These are phyloP conservation scores for Morphnarchus princeps DNA, from an alignment of 2,113 vertebrate species.

Conservation along the genomic window DNA sequence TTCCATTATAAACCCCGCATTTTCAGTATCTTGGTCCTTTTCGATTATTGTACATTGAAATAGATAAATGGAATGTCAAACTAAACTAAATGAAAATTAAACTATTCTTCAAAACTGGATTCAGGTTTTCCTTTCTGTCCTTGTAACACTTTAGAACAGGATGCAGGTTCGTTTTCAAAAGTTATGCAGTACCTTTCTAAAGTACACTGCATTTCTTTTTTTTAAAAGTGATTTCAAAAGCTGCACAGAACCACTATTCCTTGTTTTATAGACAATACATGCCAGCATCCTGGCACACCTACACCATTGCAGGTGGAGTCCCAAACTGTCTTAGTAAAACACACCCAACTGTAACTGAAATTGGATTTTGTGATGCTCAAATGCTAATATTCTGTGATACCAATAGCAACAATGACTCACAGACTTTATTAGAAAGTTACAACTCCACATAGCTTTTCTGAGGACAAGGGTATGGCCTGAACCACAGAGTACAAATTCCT, in stretches of 20 bases:
- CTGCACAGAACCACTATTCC: background rate
- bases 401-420: background rate
- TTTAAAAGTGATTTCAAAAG: background rate
- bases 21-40: slow-evolving; percentile 58
- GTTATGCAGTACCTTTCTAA: background rate
- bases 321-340: background rate
- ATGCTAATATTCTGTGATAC: background rate
- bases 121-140: background rate
- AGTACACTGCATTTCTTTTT: background rate
- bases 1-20: slow-evolving; percentile 66
- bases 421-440: background rate
- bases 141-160: background rate
- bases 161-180: background rate
- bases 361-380: background rate
- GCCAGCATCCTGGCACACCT: background rate
- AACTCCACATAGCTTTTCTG: background rate
- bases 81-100: background rate
- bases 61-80: background rate
- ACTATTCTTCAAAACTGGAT: background rate
- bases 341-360: background rate
- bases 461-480: background rate
- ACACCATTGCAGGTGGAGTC: background rate
- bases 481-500: background rate
- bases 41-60: slow-evolving; percentile 12
- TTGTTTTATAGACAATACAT: background rate